Percentiles rank a stretch among this genome's conserved stretches.
phyloP scores from a whole-genome alignment of 2,888 invertebrate genomes.

The Cephus pulcher region DNA sequence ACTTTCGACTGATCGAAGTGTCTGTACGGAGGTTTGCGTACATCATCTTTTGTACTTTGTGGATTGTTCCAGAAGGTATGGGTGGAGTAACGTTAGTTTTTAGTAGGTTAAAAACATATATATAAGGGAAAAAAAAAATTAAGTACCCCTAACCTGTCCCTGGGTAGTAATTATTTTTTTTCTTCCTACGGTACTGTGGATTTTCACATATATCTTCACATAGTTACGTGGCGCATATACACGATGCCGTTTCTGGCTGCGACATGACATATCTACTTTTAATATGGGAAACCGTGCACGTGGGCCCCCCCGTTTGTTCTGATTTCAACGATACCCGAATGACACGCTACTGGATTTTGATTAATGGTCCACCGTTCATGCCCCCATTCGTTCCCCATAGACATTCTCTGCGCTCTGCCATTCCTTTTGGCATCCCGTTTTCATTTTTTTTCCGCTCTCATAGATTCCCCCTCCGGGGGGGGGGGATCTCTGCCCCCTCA shows the following conservation, averaged over 20 bases:
- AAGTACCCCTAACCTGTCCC: background rate
- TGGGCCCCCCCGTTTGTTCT: slow-evolving; percentile 36
- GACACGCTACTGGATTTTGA: slow-evolving; percentile 38
- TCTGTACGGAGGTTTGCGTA: background rate
- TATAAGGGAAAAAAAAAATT: background rate
- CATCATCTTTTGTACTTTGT: background rate
- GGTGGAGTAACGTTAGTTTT: background rate
- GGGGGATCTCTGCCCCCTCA: background rate
- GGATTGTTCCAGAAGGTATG: background rate
- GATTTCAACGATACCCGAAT: slow-evolving; percentile 45
- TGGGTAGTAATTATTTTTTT: background rate
- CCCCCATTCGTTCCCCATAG: background rate
- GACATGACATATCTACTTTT: slow-evolving; percentile 13
- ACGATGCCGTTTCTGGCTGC: background rate
- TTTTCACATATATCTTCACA: background rate
- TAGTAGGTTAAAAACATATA: background rate
- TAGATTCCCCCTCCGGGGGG: background rate
- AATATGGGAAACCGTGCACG: slow-evolving; percentile 6
- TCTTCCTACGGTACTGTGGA: background rate
- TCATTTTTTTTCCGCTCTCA: background rate
- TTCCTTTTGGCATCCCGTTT: background rate
- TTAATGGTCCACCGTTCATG: slow-evolving; percentile 42
- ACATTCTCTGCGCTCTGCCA: background rate
- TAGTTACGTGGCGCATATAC: background rate
- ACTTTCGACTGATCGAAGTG: background rate